Evolutionary conservation across 2,797 vertebrate species (phyloP), one percentile per base, ranked within the genome.

Genomic region (Epinephelus coioides): DNA sequence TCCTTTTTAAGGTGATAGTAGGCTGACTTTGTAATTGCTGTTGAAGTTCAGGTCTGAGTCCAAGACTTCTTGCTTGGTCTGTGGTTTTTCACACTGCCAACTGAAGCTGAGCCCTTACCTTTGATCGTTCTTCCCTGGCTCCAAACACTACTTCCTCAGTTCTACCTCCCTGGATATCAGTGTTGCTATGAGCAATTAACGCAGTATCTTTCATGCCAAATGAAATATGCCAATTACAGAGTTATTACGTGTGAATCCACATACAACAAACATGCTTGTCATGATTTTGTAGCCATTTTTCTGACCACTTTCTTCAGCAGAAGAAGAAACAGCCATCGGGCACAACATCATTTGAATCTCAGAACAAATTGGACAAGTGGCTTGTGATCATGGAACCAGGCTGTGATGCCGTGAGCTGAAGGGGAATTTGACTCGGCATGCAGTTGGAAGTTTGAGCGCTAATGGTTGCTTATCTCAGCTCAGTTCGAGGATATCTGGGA

Each of bases 391-490:
- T 59, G 66, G 40, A 18, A 27, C 19, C 34, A 17, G 14, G 10
- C 66, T 54, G 57, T 13, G 63, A 59, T 9, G 53, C 70, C 34
- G 34, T 34, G 54, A 69, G 57, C n/a, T 63, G 50, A 27, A 15
- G 57, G 8, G 46, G 21, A 25, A 50, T 53, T 23, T 4, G 51
- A 47, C 54, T 61, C 56, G 14, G 59, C 53, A 47, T 13, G 51
- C 21, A n/a, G 71, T 27, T 49, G 43, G 49, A 61, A 23, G 40
- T 54, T 0, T 46, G 43, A 61, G 34, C 62, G 2, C n/a, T 30
- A 40, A 38, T 1, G 9, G 50, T 6, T 15, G 10, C 40, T 59
- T 47, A 64, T 69, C 27, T 47, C 3, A 15, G 57, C 30, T 67
- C n/a, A 21, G 12, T 30, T 14, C 0, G 1, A 5, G 6, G 64